Evolutionary conservation across 1,140 invertebrate species (phyloP).

Genomic region (Brachionus sp.): DNA sequence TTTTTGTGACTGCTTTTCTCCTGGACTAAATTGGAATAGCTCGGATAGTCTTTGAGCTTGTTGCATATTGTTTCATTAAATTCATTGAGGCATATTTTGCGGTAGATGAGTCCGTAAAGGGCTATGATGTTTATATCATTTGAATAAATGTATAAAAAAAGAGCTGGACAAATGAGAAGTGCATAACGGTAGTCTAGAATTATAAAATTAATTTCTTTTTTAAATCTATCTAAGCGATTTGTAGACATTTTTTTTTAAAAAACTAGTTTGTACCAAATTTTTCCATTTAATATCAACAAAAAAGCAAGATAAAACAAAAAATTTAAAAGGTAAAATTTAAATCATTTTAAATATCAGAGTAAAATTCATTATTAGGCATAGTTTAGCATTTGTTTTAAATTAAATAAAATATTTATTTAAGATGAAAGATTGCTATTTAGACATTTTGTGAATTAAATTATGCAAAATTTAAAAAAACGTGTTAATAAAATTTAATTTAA

Average conservation of each 20-base stretch:
- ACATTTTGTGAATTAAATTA: background rate
- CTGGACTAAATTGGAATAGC: conserved; percentile 1
- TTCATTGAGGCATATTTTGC: conserved; percentile 30
- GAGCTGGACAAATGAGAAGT: conserved; percentile 32
- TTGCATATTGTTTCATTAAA: conserved; percentile 21
- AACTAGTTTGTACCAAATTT: background rate
- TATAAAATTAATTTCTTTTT: background rate
- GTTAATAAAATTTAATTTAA: background rate
- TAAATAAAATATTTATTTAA: background rate
- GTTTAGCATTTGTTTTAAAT: conserved; percentile 33
- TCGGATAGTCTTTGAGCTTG: background rate
- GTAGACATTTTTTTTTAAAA: background rate
- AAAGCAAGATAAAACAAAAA: background rate
- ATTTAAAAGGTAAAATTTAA: background rate
- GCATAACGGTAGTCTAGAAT: conserved; percentile 5
- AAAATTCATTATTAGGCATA: conserved; percentile 29
- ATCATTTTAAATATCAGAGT: background rate
- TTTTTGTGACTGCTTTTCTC: conserved; percentile 22
- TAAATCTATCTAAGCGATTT: background rate
- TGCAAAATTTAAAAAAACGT: background rate
- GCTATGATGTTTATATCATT: conserved; percentile 45
- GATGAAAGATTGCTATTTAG: background rate
- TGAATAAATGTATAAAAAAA: conserved; percentile 24
- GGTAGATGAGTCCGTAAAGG: background rate
- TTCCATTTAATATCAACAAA: background rate